A percentile compares a stretch with the other conserved stretches of the same genome.
phyloP scores from a whole-genome alignment of 2,113 vertebrate genomes.

The Cyrtonyx montezumae region DNA sequence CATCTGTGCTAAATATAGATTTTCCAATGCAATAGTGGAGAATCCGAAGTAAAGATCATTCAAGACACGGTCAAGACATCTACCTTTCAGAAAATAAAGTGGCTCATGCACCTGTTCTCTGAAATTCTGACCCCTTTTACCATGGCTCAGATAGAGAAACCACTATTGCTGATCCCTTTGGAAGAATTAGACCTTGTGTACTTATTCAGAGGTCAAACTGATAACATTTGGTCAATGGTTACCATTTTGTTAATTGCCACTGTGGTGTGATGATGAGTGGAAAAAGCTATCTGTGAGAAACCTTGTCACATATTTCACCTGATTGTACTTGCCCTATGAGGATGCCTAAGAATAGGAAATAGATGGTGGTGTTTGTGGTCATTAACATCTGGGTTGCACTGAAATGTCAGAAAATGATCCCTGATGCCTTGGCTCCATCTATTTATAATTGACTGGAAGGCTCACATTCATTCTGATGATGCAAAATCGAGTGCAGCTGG shows the following conservation, averaged over 20 bases:
- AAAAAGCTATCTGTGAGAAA: background rate
- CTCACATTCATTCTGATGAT: background rate
- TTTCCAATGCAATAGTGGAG: background rate
- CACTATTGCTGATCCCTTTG: background rate
- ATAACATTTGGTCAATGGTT: background rate
- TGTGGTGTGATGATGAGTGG: background rate
- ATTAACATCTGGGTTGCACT: background rate
- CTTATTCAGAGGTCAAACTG: fast-evolving
- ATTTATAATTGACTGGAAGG: background rate
- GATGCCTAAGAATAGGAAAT: background rate
- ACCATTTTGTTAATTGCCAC: background rate
- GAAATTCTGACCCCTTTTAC: background rate
- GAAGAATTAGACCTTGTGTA: background rate
- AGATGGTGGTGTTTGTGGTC: background rate
- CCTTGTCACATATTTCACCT: background rate
- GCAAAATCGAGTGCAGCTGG: slow-evolving; percentile 26
- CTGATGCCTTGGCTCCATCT: background rate
- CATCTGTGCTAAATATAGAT: background rate
- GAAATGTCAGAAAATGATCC: slow-evolving; percentile 15
- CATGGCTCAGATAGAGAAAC: fast-evolving
- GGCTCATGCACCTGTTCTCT: background rate
- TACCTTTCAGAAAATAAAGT: background rate
- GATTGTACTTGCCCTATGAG: background rate
- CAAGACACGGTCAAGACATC: background rate
- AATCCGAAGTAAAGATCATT: background rate